These are phyloP conservation scores for Megathymus violae DNA, from an alignment of 1,140 invertebrate species.

Conservation along the genomic window DNA sequence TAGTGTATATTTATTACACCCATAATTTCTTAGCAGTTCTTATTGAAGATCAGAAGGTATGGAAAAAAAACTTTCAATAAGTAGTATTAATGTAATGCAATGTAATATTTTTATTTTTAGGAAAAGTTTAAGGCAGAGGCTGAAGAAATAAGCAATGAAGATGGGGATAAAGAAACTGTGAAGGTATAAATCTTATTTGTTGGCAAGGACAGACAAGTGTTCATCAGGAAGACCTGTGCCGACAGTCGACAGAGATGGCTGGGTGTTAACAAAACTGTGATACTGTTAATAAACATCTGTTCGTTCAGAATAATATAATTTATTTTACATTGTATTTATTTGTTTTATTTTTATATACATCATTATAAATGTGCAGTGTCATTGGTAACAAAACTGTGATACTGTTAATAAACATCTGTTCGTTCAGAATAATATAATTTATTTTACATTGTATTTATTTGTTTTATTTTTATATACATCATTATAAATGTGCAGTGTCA, in stretches of 20 bases:
- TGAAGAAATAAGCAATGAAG: slow-evolving; percentile 61
- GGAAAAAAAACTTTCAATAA: too few relatives aligned
- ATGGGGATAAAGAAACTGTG: slow-evolving; percentile 64
- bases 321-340: too few relatives aligned
- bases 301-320: slow-evolving; percentile 26
- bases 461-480: background rate
- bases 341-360: too few relatives aligned
- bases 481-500: background rate
- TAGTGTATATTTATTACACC: too few relatives aligned
- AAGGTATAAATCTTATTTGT: too few relatives aligned
- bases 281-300: slow-evolving; percentile 35
- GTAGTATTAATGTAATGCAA: too few relatives aligned
- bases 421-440: slow-evolving; percentile 26
- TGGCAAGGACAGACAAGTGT: too few relatives aligned
- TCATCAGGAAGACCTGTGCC: too few relatives aligned
- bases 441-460: slow-evolving; percentile 5
- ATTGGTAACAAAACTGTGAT: slow-evolving; percentile 34
- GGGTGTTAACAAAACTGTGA: slow-evolving; percentile 31
- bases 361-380: too few relatives aligned
- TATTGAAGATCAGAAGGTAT: too few relatives aligned
- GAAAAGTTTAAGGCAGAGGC: slow-evolving; percentile 72
- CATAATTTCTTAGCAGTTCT: too few relatives aligned
- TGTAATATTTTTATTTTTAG: slow-evolving; percentile 57
- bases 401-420: slow-evolving; percentile 34
- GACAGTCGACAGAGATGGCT: too few relatives aligned